Conservation (phyloP, 2,797 vertebrate species). For the Arnoldichthys spilopterus region DNA sequence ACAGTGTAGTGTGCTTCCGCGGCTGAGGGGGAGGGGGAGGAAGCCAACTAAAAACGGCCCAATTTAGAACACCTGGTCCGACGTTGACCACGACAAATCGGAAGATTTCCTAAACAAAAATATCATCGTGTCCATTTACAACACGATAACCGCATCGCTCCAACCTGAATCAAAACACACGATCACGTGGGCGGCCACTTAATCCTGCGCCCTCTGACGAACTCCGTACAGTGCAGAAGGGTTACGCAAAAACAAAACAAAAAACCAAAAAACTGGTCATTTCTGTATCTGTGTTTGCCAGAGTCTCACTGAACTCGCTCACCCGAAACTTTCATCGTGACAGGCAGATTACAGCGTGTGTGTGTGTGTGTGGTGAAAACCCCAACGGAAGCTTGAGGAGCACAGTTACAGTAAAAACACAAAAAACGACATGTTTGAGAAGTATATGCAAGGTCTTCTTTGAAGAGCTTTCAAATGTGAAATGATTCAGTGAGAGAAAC, state of each 20-base stretch:
- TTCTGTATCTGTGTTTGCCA: slow-evolving; percentile 71
- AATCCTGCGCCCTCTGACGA: slow-evolving; percentile 57
- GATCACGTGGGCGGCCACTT: slow-evolving; percentile 60
- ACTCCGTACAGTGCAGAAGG: slow-evolving; percentile 63
- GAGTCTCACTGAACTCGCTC: slow-evolving; percentile 74
- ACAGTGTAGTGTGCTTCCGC: slow-evolving; percentile 36
- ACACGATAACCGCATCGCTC: slow-evolving; percentile 50
- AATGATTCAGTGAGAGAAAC: slow-evolving; percentile 27
- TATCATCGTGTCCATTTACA: slow-evolving; percentile 49
- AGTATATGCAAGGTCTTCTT: slow-evolving; percentile 29
- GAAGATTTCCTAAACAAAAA: slow-evolving; percentile 1
- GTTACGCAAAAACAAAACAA: slow-evolving; percentile 67
- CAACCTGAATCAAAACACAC: slow-evolving; percentile 43
- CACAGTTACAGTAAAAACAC: slow-evolving; percentile 71
- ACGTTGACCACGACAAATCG: background rate
- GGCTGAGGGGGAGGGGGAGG: background rate
- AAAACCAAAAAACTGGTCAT: slow-evolving; percentile 65
- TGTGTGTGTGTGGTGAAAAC: slow-evolving; percentile 68
- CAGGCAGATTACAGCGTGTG: slow-evolving; percentile 71
- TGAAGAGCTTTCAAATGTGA: slow-evolving; percentile 27
- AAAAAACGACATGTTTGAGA: slow-evolving; percentile 47
- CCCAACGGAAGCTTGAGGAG: slow-evolving; percentile 63
- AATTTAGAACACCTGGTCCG: background rate
- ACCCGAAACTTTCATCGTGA: slow-evolving; percentile 72
- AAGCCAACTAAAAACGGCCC: slow-evolving; percentile 12